These are phyloP conservation scores for Neogale vison DNA, from an alignment of 2,113 vertebrate species.

Conservation along the genomic window DNA sequence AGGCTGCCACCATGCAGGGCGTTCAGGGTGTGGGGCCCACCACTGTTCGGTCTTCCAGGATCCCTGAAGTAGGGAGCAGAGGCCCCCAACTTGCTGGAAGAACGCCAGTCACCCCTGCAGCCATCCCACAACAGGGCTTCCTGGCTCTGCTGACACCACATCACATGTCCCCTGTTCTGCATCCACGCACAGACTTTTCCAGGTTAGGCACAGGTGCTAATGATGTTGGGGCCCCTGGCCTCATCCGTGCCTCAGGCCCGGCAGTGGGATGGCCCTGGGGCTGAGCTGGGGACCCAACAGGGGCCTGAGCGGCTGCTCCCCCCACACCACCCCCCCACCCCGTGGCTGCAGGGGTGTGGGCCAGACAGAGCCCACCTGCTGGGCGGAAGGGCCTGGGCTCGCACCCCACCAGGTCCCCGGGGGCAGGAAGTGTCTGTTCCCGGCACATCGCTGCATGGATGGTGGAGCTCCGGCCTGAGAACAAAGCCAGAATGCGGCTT, in stretches of 20 bases:
- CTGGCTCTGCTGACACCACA: too few species aligned
- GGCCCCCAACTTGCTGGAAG: not conserved
- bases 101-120: not conserved
- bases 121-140: not conserved
- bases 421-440: not conserved
- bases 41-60: accelerated
- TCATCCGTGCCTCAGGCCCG: not conserved
- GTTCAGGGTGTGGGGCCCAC: not conserved
- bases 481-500: not conserved
- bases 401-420: accelerated
- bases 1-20: not conserved
- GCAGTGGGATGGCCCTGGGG: not conserved
- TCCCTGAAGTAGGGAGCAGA: too few species aligned
- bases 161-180: not conserved
- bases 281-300: not conserved
- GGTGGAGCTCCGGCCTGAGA: not conserved
- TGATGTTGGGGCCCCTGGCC: not conserved
- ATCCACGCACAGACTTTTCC: accelerated
- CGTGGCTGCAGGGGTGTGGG: not conserved
- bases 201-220: too few species aligned
- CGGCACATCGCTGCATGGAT: not conserved
- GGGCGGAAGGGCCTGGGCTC: not conserved
- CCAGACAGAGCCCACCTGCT: not conserved
- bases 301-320: not conserved
- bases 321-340: not conserved